Base-by-base conservation (phyloP, 2,113 vertebrate genomes). In the Lophochroa leadbeateri region DNA sequence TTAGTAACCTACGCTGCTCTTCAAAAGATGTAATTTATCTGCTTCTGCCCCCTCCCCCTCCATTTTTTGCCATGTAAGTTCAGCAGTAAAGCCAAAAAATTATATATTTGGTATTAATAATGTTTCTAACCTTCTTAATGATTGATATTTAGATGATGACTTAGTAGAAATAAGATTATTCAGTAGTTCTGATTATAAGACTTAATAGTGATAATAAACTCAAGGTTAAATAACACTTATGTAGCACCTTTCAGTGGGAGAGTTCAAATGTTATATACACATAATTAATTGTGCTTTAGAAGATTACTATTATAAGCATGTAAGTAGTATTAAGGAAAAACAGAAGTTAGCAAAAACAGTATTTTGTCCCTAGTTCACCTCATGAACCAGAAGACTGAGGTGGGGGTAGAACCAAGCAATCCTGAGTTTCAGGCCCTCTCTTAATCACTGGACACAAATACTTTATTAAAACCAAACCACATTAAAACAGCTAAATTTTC, bases 101-200 rank as follows among this genome's bases (percentile, higher is more conserved):
- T 16, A 29, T 6, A 37, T 6, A 37, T 43, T 86, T 82, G 11
- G 2, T 71, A 33, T 95, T 87, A 91, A 86, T 96, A 65, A 71
- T 58, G 7, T 52, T 91, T 91, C 37, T 82, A 67, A 86, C 61
- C 60, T 88, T 46, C 75, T 92, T 47, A 92, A 70, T 82, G 86
- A 95, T 97, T 95, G 95, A 94, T 95, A 77, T 95, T 81, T 96
- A 94, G 90, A 58, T 28, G 29, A 60, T 82, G 76, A 41, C 24
- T 95, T 74, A 35, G 31, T 92, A 92, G 3, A 16, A 68, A 21
- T 82, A 47, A 95, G 58, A 84, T 92, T 93, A 35, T 63, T 78
- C n/a, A 7, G 7, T 60, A 70, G 46, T 82, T 50, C 44, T 86
- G 76, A 84, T 79, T 50, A 44, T 82, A 50, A 86, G 31, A 50